Base-by-base conservation (phyloP, 2,888 invertebrate species). In the Platypus cylindrus region DNA sequence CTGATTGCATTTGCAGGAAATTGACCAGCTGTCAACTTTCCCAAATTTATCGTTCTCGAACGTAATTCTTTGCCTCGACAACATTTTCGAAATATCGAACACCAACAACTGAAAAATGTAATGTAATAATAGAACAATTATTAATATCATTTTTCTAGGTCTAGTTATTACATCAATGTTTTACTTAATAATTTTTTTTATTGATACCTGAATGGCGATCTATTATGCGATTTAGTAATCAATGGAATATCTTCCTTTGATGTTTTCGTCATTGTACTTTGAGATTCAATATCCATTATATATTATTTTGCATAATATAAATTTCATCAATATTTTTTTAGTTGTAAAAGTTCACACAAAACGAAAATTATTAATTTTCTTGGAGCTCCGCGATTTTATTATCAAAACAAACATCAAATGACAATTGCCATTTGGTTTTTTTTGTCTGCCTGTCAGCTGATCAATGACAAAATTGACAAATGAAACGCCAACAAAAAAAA, bases 1-100 rank as follows among this genome's bases (percentile, higher is more conserved):
- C 93, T 76, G 46, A 99, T 93, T 53, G 90, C 85, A 66, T 98
- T 98, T 39, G 87, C 78, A 37, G 94, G 90, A 65, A 80, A 94
- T 53, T 83, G 87, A 52, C 86, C 86, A 33, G 75, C 71, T 45
- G 75, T 79, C 26, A 77, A 64, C 49, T 78, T 75, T 18, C 87
- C 87, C 50, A 89, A 66, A 52, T 74, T 70, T 48, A 89, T 81
- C 26, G 78, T 80, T 49, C 89, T 71, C 4, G 84, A 73, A 48
- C 75, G 71, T 33, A 84, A 63, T 57, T 85, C 84, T 47, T 78
- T 72, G 49, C 77, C 76, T 37, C 81, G 67, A 56, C 77, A 76
- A 60, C 78, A 78, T 67, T 71, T 68, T 49, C 73, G 71, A 69
- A 83, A 80, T 52, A 78, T 67, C 60, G 75, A 75, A 45, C 76